Evolutionary conservation across 2,113 vertebrate species (phyloP), one percentile per base, ranked within the genome.

Genomic region (Aphelocoma coerulescens): DNA sequence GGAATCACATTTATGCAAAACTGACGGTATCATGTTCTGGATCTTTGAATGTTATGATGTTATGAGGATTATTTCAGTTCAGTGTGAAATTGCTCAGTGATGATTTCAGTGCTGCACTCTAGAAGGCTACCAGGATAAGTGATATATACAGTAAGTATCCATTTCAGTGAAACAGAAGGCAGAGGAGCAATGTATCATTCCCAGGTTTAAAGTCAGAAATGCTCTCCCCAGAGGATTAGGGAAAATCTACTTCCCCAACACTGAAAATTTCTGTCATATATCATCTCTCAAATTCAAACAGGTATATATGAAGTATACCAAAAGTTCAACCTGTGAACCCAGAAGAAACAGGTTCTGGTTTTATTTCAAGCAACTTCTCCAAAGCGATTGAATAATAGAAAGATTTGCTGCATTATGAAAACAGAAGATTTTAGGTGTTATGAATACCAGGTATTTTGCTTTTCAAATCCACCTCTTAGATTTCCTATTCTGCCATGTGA

Each of bases 131-230:
- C 23, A 82, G 35, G 23, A 16, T 44, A 83, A 93, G 24, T 41
- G 22, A 21, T 59, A 55, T 55, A 33, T 51, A 73, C 54, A 32
- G 41, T 65, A 73, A 80, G 67, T 73, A 84, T 89, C 51, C 24
- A 73, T 96, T 93, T 91, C 92, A 84, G 80, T 69, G 73, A 68
- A 94, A 87, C 11, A 84, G 59, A 68, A 80, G 37, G 55, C 68
- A 84, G 67, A 80, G 37, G 35, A 80, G 21, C 3, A 8, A 43
- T 21, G 33, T 83, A 35, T 33, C 21, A 32, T 46, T 59, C 21
- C 13, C n/a, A 75, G 7, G 7, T 66, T 44, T 91, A 49, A 85
- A 91, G 54, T 68, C 83, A 95, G 58, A 88, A 86, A 32, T 10
- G 8, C 9, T 11, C 11, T 57, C 72, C 52, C 32, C 22, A 23